These are phyloP conservation scores for Caenorhabditis wallacei DNA, from an alignment of 2,888 invertebrate genomes.

Conservation along the genomic window DNA sequence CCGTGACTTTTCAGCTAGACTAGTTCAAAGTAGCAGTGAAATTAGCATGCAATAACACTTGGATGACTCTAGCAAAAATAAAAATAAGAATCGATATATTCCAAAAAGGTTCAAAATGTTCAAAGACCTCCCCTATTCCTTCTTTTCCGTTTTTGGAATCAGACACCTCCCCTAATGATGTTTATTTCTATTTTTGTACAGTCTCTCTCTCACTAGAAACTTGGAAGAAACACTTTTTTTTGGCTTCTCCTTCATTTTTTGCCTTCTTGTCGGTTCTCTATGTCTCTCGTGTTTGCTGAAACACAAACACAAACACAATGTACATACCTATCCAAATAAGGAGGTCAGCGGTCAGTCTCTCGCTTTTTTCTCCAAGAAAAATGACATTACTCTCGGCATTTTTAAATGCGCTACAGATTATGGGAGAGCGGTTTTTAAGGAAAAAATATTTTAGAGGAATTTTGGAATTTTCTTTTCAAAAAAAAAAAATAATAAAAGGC, in stretches of 20 bases:
- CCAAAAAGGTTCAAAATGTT: conserved; percentile 16
- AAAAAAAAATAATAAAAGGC: background rate
- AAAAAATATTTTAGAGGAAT: background rate
- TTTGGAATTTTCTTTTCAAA: background rate
- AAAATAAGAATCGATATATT: no score
- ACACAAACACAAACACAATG: conserved; percentile 66
- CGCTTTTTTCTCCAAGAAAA: no score
- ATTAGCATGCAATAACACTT: no score
- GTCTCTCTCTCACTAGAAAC: conserved; percentile 18
- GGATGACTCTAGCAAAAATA: no score
- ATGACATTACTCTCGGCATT: conserved; percentile 30
- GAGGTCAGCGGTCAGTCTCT: conserved; percentile 62
- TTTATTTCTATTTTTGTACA: conserved; percentile 49
- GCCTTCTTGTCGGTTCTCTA: conserved; percentile 6
- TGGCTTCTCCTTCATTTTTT: conserved; percentile 36
- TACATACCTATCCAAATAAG: conserved; percentile 64
- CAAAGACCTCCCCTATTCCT: conserved; percentile 13
- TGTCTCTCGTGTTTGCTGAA: conserved; percentile 55
- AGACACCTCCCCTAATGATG: conserved; percentile 22
- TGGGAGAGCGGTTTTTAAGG: background rate
- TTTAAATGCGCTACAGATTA: no score
- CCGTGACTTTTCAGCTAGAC: no score
- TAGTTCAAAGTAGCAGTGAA: no score
- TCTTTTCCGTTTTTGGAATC: conserved; percentile 12
- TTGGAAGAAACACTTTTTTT: conserved; percentile 51